A percentile compares a stretch with the other conserved stretches of the same genome.
phyloP scores from a whole-genome alignment of 2,888 invertebrate species.

The Fragum sueziense region DNA sequence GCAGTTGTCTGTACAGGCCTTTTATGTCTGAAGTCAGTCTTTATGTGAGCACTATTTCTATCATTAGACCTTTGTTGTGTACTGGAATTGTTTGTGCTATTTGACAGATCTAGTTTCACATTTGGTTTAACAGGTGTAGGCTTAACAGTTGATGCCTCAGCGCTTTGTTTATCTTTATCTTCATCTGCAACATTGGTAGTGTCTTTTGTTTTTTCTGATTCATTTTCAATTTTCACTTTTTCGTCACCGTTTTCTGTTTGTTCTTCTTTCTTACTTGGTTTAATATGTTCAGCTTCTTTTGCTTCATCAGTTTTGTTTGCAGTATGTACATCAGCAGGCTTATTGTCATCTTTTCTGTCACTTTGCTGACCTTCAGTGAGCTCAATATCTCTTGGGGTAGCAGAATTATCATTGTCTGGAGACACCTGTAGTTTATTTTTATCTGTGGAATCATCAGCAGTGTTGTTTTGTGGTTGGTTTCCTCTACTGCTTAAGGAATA shows the following conservation, averaged over 20 bases:
- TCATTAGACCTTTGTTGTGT: neutral
- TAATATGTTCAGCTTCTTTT: neutral
- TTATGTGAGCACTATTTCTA: neutral
- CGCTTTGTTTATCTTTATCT: neutral
- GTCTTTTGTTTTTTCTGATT: neutral
- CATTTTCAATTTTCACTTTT: neutral
- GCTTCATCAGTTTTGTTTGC: neutral
- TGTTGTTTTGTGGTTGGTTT: neutral
- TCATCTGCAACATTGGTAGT: neutral
- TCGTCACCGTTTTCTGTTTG: neutral
- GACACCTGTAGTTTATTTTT: neutral
- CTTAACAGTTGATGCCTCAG: neutral
- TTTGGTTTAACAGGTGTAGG: conserved; percentile 1
- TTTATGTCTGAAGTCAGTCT: neutral
- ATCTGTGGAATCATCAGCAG: neutral
- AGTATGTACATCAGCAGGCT: neutral
- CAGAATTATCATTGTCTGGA: neutral
- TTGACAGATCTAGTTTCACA: conserved; percentile 6
- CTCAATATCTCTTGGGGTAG: neutral
- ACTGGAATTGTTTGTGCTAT: neutral
- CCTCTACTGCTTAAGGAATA: neutral
- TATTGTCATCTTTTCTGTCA: neutral
- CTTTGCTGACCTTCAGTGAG: neutral
- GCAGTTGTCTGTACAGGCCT: conserved; percentile 7
- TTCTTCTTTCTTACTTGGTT: neutral